Conservation (phyloP, 23 tunicate genomes). For the Halocynthia roretzi region DNA sequence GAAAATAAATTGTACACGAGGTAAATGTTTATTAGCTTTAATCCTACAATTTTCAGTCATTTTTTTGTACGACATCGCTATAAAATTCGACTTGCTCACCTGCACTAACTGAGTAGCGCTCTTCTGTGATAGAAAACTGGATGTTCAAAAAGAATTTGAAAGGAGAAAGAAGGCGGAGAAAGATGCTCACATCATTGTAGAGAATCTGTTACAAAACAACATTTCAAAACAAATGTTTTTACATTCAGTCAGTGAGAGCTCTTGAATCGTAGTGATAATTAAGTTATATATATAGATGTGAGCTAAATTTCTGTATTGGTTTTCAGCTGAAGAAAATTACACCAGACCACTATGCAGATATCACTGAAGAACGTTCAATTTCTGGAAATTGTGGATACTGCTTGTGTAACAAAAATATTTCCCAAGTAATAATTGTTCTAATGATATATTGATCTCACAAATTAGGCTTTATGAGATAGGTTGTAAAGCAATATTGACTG, state of each 20-base stretch:
- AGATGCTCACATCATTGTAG: neutral
- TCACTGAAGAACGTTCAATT: constrained; percentile 45
- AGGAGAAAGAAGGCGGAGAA: neutral
- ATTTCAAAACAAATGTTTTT: neutral
- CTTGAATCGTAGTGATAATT: neutral
- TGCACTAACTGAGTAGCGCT: too few species aligned
- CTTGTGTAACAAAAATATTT: constrained; percentile 32
- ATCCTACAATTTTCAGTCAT: too few species aligned
- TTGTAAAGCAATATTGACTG: too few species aligned
- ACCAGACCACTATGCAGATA: constrained; percentile 40
- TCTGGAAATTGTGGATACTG: constrained; percentile 49
- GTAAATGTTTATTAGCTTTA: too few species aligned
- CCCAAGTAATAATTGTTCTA: constrained; percentile 23
- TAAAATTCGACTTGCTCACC: too few species aligned
- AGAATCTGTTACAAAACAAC: neutral
- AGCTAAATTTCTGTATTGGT: neutral
- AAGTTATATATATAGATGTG: neutral
- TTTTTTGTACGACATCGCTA: too few species aligned
- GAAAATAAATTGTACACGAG: too few species aligned
- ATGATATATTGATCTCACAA: neutral
- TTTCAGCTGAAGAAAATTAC: constrained; percentile 10
- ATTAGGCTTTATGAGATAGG: too few species aligned
- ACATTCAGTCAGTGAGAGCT: neutral
- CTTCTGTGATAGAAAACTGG: too few species aligned
- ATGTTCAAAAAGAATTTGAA: neutral